These are phyloP conservation scores for Pangasius djambal DNA, from an alignment of 2,797 vertebrate species.

Conservation along the genomic window DNA sequence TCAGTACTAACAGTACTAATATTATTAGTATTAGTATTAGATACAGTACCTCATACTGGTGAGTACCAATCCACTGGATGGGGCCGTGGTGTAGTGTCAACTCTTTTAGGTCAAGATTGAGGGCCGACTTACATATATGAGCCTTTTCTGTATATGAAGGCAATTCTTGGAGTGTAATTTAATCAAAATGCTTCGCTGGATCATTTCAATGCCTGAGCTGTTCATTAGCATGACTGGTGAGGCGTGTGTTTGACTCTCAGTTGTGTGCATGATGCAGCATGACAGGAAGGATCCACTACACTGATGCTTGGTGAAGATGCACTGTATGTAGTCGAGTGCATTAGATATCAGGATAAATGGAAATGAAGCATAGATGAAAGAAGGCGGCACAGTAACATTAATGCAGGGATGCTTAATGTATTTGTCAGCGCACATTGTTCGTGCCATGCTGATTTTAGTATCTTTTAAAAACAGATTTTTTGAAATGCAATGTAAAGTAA, in stretches of 20 bases:
- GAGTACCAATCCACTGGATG: background rate
- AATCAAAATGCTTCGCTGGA: background rate
- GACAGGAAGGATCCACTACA: background rate
- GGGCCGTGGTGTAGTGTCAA: background rate
- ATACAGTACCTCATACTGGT: background rate
- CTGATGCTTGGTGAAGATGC: background rate
- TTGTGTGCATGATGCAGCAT: slow-evolving; percentile 6
- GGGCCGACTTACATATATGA: background rate
- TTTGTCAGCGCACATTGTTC: background rate
- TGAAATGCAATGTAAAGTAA: background rate
- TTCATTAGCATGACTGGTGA: slow-evolving; percentile 2
- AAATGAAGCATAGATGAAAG: background rate
- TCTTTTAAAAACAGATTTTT: background rate
- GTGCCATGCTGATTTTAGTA: background rate
- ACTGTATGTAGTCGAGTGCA: background rate
- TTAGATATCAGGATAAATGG: background rate
- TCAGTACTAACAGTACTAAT: background rate
- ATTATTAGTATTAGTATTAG: too few relatives aligned
- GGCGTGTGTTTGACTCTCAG: background rate
- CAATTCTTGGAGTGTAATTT: background rate
- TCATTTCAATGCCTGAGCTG: background rate
- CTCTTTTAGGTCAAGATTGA: background rate
- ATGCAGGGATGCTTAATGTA: background rate
- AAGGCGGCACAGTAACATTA: background rate
- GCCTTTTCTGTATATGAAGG: background rate